These are phyloP conservation scores for Oceanodroma leucorhoa DNA, from an alignment of 2,797 vertebrate species.

Conservation along the genomic window DNA sequence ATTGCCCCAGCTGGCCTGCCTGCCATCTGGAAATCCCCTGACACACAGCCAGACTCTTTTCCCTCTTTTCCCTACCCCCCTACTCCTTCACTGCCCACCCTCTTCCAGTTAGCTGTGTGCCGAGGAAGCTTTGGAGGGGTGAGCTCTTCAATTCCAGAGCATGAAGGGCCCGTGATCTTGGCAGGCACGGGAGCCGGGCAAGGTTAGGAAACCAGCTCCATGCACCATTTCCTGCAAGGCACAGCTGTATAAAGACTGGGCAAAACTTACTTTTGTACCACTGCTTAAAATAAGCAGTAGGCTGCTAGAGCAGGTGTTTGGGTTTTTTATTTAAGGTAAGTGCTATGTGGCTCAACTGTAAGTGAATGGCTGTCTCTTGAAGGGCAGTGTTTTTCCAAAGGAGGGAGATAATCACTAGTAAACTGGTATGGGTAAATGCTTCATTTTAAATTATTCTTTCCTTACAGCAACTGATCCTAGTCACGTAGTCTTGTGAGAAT, in stretches of 20 bases:
- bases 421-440: neutral
- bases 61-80: neutral
- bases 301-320: neutral
- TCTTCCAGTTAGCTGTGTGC: neutral
- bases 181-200: accelerated
- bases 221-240: neutral
- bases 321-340: neutral
- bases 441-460: neutral
- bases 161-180: accelerated
- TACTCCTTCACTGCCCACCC: neutral
- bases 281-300: neutral
- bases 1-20: neutral
- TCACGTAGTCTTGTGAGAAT: accelerated
- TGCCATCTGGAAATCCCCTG: neutral
- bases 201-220: neutral
- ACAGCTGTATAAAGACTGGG: neutral
- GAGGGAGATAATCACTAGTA: neutral
- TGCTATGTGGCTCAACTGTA: neutral
- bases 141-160: neutral
- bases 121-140: neutral
- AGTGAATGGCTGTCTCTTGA: neutral
- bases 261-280: neutral
- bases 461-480: neutral
- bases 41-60: neutral
- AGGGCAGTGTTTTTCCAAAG: neutral